Base-by-base conservation (phyloP, 1,140 invertebrate genomes). In the Elysia chlorotica region DNA sequence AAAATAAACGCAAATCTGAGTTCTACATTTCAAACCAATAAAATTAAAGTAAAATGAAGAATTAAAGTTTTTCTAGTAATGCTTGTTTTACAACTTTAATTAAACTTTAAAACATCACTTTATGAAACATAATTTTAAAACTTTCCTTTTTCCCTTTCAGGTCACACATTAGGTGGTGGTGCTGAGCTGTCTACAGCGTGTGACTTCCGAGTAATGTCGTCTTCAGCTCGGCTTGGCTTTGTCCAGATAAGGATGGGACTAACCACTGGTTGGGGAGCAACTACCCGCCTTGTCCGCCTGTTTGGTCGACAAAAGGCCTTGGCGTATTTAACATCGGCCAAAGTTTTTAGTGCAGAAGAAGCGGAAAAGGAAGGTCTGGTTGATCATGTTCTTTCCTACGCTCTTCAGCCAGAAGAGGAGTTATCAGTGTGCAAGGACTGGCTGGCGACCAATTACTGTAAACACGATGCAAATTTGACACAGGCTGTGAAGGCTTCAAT, bases 161-260 rank as follows among this genome's bases (percentile, higher is more conserved):
- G 91, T 23, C 91, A 1, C 70, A 70, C 73, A 28, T 68, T 92
- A 1, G 91, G 91, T 23, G 91, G 91, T 25, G 91, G 91, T 21
- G 89, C 91, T 4, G 91, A 92, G 82, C 72, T 92, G 2, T 77
- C 88, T 0, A 87, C 89, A 4, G 85, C 87, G n/a, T 90, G 89
- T 81, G 91, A 92, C 79, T 90, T 89, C 73, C 83, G 91, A 3
- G 66, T 91, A 5, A 85, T 89, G 71, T 86, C 88, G 0, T 73
- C 85, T 2, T 72, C 82, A 31, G 87, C 86, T 0, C 86, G 83
- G 76, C 83, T 90, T 65, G 88, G 88, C 19, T 91, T 91, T 79
- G 90, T 92, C n/a, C 90, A 92, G 72, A 87, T 85, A 0, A 86
- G 84, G 78, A 88, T 92, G 88, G 91, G 90, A 14, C 83, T 92